phyloP scores from a whole-genome alignment of 2,888 invertebrate species.

The Therioaphis trifolii region DNA sequence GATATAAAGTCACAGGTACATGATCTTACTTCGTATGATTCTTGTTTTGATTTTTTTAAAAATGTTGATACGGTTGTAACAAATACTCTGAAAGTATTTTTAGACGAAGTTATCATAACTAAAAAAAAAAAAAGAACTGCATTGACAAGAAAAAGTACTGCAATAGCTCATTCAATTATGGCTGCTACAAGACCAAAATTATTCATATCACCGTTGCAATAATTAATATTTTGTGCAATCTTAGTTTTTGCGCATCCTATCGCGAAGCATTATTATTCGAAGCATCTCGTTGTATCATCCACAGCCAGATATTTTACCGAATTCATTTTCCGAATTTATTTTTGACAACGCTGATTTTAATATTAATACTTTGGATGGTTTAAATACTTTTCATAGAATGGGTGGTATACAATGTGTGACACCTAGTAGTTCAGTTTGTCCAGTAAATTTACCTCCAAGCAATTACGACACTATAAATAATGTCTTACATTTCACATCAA shows the following conservation, averaged over 20 bases:
- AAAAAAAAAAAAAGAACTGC: conserved; percentile 10
- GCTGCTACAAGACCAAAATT: conserved; percentile 10
- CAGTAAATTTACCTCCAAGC: conserved; percentile 31
- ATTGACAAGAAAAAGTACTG: conserved; percentile 25
- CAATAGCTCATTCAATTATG: conserved; percentile 28
- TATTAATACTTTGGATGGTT: conserved; percentile 18
- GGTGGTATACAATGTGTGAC: conserved; percentile 34
- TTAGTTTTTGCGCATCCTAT: conserved; percentile 29
- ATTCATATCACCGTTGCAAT: conserved; percentile 36
- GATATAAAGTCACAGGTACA: conserved; percentile 67
- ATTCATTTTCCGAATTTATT: conserved; percentile 28
- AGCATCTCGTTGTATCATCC: conserved; percentile 32
- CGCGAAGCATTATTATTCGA: conserved; percentile 10
- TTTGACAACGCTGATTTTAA: conserved; percentile 46
- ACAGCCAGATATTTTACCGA: conserved; percentile 4
- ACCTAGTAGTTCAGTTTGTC: neutral
- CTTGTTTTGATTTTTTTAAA: conserved; percentile 66
- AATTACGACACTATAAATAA: conserved; percentile 33
- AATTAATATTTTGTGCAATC: conserved; percentile 17
- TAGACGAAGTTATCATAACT: neutral
- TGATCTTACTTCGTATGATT: conserved; percentile 66
- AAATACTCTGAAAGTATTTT: conserved; percentile 1
- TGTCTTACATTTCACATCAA: conserved; percentile 28
- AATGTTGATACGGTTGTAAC: conserved; percentile 62
- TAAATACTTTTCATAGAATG: conserved; percentile 32